Evolutionary conservation across 2,888 invertebrate species (phyloP), one percentile per base, ranked within the genome.

Genomic region (Agriopis marginaria): DNA sequence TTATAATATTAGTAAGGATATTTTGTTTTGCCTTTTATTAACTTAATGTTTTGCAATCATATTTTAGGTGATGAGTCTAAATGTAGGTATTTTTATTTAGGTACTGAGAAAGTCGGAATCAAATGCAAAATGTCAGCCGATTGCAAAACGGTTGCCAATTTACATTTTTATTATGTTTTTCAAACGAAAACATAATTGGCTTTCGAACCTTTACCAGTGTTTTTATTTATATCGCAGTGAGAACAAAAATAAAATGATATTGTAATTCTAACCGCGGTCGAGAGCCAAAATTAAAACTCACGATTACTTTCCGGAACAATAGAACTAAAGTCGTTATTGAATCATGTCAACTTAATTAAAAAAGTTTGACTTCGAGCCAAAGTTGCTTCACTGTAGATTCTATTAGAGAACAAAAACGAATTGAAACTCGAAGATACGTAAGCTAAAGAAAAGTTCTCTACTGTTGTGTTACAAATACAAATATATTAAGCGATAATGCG

Each of bases 81-180:
- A 55, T 42, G 42, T 17, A 39, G 17, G 0, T 17, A 7, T 14
- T 56, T 17, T 39, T 39, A 32, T 54, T n/a, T 42, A n/a, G n/a
- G n/a, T n/a, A 56, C 9, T 42, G 42, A 17, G 17, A 45, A 54
- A 7, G 5, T n/a, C 23, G 3, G 32, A 58, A 32, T 47, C 7
- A 58, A 58, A 58, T 9, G 74, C 72, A 70, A 73, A 58, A 58
- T 32, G 45, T 58, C 17, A 56, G 11, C 12, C 45, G 17, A 58
- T 58, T 47, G 75, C 83, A 77, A 80, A 82, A 80, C 85, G 82
- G 84, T 82, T 82, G 82, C 79, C 85, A 83, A 83, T 84, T 83
- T 82, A 82, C 84, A 84, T 83, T 84, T 79, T 83, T 82, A 82
- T 84, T 83, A 79, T 81, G 75, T 77, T 82, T n/a, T 80, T 78